Evolutionary conservation across 2,113 vertebrate genomes (phyloP), one percentile per base, ranked within the genome.

Genomic region (Microtus oregoni): DNA sequence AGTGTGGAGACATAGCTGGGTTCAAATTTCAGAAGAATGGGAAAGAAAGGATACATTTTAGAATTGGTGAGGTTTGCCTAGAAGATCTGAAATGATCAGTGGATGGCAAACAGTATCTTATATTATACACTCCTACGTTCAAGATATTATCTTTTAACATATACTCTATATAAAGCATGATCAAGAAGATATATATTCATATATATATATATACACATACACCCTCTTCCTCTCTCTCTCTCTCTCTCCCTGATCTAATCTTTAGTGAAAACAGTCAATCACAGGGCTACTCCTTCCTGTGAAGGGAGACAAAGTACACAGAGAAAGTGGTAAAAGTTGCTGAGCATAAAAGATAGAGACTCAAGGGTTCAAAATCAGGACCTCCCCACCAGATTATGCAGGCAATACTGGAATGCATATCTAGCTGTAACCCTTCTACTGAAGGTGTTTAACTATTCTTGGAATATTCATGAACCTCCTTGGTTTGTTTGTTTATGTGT

Each of bases 1-100:
- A 89, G 24, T 94, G 35, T 94, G 78, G 70, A 94, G 75, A 89
- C 68, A 86, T 10, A 82, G 63, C 2, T 91, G 55, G 38, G 24
- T 95, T 88, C 81, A 28, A 89, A 24, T 72, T 87, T 94, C n/a
- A 86, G 44, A 95, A 91, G 30, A 68, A 7, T n/a, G 12, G 15
- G 28, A 67, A 50, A 32, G 11, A 88, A 96, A 85, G 20, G 41
- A 13, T 12, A 83, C 92, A 76, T 89, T 89, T 95, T 92, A 92
- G 61, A 92, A 93, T 26, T 82, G 86, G 5, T 65, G 2, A 72
- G 63, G 44, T 83, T 61, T 94, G 90, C 70, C 63, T 79, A 75
- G 47, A 72, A 86, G 19, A 89, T 72, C 50, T 77, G 89, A 96
- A 79, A 86, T 91, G 47, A 65, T 78, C 50, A 81, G n/a, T 17